These are phyloP conservation scores for Tetranychus truncatus DNA, from an alignment of 2,888 invertebrate species.

Conservation along the genomic window DNA sequence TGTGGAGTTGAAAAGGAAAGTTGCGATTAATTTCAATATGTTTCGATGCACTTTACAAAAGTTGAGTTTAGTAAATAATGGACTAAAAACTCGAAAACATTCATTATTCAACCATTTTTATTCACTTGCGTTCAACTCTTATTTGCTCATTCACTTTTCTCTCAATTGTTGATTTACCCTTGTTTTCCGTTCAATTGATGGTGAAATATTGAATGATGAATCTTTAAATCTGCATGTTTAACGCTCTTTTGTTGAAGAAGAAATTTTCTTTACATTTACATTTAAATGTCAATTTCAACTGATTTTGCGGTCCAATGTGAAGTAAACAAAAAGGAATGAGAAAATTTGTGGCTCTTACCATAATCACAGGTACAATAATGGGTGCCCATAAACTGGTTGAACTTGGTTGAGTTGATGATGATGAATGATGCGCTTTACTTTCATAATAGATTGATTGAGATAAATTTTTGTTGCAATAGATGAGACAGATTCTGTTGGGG, in stretches of 20 bases:
- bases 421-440: background rate
- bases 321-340: background rate
- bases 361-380: constrained; percentile 16
- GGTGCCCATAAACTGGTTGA: constrained; percentile 13
- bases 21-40: no score
- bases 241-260: background rate
- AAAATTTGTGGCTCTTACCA: constrained; percentile 11
- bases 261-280: background rate
- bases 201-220: background rate
- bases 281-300: background rate
- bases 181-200: background rate
- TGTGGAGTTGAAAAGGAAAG: no score
- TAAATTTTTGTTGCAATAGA: constrained; percentile 4
- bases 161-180: background rate
- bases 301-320: background rate
- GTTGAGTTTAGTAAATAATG: no score
- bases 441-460: background rate
- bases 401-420: background rate
- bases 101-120: background rate
- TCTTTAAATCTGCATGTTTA: background rate
- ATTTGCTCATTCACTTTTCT: background rate
- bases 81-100: background rate
- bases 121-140: background rate
- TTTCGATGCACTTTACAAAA: no score
- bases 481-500: background rate